A percentile compares a stretch with the other conserved stretches of the same genome.
These are phyloP conservation scores for Mythimna impura DNA, from an alignment of 2,888 invertebrate genomes.

Conservation along the genomic window DNA sequence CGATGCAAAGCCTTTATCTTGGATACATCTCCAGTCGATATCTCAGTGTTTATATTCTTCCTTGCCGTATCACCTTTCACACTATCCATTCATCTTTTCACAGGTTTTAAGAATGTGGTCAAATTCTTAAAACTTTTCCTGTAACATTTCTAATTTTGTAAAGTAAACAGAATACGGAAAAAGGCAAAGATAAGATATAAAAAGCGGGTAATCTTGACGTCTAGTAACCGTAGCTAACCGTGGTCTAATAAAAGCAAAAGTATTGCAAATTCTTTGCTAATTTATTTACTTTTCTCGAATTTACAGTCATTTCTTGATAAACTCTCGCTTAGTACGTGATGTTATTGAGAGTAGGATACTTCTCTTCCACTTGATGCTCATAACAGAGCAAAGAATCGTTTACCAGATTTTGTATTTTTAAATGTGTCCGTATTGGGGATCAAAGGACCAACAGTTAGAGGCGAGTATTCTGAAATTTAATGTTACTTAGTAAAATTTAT, in stretches of 20 bases:
- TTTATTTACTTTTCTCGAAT: slow-evolving; percentile 45
- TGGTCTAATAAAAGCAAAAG: slow-evolving; percentile 48
- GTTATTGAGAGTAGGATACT: neutral
- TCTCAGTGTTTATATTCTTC: neutral
- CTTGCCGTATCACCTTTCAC: neutral
- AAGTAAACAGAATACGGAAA: slow-evolving; percentile 22
- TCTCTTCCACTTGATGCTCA: slow-evolving; percentile 2
- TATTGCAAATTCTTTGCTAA: slow-evolving; percentile 48
- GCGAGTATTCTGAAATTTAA: neutral
- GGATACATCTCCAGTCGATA: neutral
- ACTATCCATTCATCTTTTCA: neutral
- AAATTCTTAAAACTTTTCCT: slow-evolving; percentile 1
- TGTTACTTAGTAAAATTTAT: no score
- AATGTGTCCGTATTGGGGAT: neutral
- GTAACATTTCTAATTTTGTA: neutral
- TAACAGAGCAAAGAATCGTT: neutral
- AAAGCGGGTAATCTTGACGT: slow-evolving; percentile 25
- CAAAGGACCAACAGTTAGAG: neutral
- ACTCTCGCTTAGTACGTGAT: slow-evolving; percentile 27
- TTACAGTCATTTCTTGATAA: slow-evolving; percentile 45
- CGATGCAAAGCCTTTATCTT: neutral
- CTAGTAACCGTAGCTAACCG: slow-evolving; percentile 28
- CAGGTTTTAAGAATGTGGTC: neutral
- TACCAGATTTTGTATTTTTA: neutral
- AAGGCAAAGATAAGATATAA: neutral